Evolutionary conservation across 2,888 invertebrate species (phyloP).

Genomic region (Pseudolycoriella hygida): DNA sequence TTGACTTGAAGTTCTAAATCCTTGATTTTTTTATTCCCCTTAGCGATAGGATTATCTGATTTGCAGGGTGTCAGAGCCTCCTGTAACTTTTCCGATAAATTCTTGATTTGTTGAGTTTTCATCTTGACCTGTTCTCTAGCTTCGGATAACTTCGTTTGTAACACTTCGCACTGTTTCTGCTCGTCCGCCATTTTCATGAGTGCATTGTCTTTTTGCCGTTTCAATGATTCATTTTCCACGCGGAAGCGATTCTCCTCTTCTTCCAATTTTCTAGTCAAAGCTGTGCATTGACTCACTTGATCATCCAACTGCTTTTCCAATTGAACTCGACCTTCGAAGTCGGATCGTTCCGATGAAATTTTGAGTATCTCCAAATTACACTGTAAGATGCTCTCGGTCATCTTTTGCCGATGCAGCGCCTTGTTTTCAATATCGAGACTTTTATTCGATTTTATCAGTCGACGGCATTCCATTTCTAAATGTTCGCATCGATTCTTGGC

Average conservation of each 20-base stretch:
- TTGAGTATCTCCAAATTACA: slow-evolving; percentile 75
- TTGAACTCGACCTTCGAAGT: slow-evolving; percentile 58
- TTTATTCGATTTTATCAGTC: too few relatives aligned
- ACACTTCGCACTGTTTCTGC: slow-evolving; percentile 42
- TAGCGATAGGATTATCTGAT: slow-evolving; percentile 37
- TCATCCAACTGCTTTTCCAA: slow-evolving; percentile 62
- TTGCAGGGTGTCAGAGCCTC: slow-evolving; percentile 38
- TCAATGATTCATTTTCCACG: slow-evolving; percentile 47
- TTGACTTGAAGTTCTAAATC: slow-evolving; percentile 48
- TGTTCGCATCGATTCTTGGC: slow-evolving; percentile 34
- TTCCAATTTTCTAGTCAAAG: slow-evolving; percentile 56
- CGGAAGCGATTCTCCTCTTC: slow-evolving; percentile 71
- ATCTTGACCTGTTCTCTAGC: slow-evolving; percentile 40
- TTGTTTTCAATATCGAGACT: slow-evolving; percentile 32
- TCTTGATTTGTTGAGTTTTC: slow-evolving; percentile 47
- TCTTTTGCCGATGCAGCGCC: slow-evolving; percentile 54
- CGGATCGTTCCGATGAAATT: slow-evolving; percentile 68
- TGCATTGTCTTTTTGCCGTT: slow-evolving; percentile 48
- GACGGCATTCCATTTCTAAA: too few relatives aligned
- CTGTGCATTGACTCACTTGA: slow-evolving; percentile 57
- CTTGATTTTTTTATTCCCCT: slow-evolving; percentile 45
- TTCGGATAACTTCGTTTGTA: slow-evolving; percentile 39
- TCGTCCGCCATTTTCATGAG: slow-evolving; percentile 55
- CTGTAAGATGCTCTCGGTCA: slow-evolving; percentile 46
- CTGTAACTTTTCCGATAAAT: slow-evolving; percentile 50